phyloP scores from a whole-genome alignment of 2,797 vertebrate genomes.

The Notoglanidium macrostoma region DNA sequence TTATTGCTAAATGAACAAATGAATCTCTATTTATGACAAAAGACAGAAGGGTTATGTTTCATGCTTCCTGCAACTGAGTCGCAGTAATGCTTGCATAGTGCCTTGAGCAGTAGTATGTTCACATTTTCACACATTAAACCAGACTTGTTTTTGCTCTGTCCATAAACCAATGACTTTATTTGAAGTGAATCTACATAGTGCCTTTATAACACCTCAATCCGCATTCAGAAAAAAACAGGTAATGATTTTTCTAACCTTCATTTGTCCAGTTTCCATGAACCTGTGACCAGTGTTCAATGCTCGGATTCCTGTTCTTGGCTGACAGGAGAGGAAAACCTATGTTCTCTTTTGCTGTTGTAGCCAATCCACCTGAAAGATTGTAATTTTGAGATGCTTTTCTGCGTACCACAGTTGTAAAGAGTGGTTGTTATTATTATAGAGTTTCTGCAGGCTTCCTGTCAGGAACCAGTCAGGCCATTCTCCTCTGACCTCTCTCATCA shows the following conservation, averaged over 20 bases:
- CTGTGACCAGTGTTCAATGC: background rate
- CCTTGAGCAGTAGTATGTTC: too few relatives aligned
- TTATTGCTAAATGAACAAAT: too few relatives aligned
- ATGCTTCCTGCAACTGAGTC: too few relatives aligned
- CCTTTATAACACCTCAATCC: too few relatives aligned
- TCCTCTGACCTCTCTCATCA: background rate
- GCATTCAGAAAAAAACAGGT: too few relatives aligned
- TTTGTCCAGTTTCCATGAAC: background rate
- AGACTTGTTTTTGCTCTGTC: too few relatives aligned
- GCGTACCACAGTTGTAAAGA: background rate
- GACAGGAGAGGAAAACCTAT: background rate
- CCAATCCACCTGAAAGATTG: background rate
- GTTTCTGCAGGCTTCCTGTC: background rate
- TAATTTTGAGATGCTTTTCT: background rate
- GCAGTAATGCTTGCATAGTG: too few relatives aligned
- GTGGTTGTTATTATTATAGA: background rate
- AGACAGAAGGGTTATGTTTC: too few relatives aligned
- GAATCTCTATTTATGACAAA: too few relatives aligned
- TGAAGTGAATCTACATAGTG: too few relatives aligned
- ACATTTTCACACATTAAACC: too few relatives aligned
- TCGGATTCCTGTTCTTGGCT: background rate
- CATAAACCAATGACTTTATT: too few relatives aligned
- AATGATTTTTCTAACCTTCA: background rate
- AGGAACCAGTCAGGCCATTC: background rate
- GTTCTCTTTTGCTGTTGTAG: background rate